Conservation (phyloP, 2,888 invertebrate species). For the Blomia tropicalis region DNA sequence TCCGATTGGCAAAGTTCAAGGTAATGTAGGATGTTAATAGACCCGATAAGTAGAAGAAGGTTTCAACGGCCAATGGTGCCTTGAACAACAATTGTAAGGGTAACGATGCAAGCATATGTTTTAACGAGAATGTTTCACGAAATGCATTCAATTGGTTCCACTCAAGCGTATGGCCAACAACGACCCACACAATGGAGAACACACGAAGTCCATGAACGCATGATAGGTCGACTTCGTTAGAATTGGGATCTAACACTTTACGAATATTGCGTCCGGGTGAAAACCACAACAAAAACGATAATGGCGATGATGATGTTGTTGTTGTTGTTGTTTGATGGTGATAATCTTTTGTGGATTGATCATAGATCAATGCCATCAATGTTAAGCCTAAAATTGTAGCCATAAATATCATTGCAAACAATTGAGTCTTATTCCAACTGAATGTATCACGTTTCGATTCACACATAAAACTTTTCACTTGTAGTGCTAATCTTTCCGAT, state of each 20-base stretch:
- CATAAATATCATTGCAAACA: not conserved
- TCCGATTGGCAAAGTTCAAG: constrained; percentile 15
- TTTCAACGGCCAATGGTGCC: constrained; percentile 34
- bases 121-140: constrained; percentile 14
- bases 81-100: constrained; percentile 34
- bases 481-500: not conserved
- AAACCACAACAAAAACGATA: constrained; percentile 9
- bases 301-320: too few relatives aligned
- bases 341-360: not conserved
- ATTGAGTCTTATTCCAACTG: too few relatives aligned
- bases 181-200: constrained; percentile 26
- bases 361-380: not conserved
- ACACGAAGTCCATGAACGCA: constrained; percentile 26
- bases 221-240: constrained; percentile 10
- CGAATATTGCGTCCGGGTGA: constrained; percentile 23
- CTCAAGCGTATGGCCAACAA: constrained; percentile 25
- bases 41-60: constrained; percentile 33
- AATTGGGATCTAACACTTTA: constrained; percentile 17
- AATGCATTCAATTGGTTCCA: constrained; percentile 21
- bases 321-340: too few relatives aligned
- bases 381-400: not conserved
- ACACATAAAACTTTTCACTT: not conserved
- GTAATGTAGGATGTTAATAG: constrained; percentile 24
- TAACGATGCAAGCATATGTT: constrained; percentile 9
- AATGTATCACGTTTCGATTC: not conserved